Evolutionary conservation across 1,140 invertebrate species (phyloP), one percentile per base, ranked within the genome.

Genomic region (Drosophila bocki): DNA sequence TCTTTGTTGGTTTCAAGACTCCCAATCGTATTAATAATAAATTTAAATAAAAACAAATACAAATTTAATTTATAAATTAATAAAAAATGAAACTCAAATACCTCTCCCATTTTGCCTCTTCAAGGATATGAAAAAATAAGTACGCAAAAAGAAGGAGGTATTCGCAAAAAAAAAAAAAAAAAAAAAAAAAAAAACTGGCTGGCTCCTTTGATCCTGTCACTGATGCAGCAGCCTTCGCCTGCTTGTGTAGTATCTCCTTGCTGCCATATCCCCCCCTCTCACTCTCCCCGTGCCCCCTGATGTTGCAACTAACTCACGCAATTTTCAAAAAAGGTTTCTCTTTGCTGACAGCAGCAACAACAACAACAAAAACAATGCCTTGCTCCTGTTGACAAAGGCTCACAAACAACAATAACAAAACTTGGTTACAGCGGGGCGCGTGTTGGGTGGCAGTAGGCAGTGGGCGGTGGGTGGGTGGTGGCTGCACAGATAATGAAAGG

Each of bases 191-290:
- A 53, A 48, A 41, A 26, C 33, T 53, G 32, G 22, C 57, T 3
- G 41, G 74, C 78, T 78, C 81, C 85, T 88, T 88, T 88, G 85
- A 88, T 88, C 85, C 85, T 90, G 85, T 62, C 65, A 61, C 76
- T 48, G 45, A 62, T 71, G 75, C 47, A 42, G 48, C 70, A 42
- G 48, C 70, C 51, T 35, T 51, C 50, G 50, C 22, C 45, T 15
- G 41, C n/a, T 42, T n/a, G 41, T 33, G 50, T 53, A 35, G 50
- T 22, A 37, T 56, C 51, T 54, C 19, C 51, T 39, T 39, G 53
- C 53, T 11, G 13, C 5, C 32, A 13, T 13, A n/a, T 12, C 1
- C 8, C 8, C 8, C 47, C 3, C 13, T 1, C 19, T 7, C 48
- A 7, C 50, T 6, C n/a, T 7, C 33, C 3, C 53, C 2, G 8